phyloP scores from a whole-genome alignment of 2,888 invertebrate species.

The Chalcosyrphus nemorum region DNA sequence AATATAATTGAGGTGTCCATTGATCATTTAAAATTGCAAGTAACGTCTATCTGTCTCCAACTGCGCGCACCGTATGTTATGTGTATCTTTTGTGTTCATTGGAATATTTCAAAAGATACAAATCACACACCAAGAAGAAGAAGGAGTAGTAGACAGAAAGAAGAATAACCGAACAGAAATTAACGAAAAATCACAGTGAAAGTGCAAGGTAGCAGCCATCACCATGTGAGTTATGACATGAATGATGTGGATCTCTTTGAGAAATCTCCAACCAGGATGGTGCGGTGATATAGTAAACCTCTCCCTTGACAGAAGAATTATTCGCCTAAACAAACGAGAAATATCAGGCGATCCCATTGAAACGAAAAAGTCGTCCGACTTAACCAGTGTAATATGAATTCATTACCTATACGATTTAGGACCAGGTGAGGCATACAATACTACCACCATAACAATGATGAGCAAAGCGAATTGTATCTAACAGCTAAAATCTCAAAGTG shows the following conservation, averaged over 20 bases:
- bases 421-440: slow-evolving; percentile 33
- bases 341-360: slow-evolving; percentile 50
- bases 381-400: slow-evolving; percentile 67
- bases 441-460: slow-evolving; percentile 1
- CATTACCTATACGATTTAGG: slow-evolving; percentile 51
- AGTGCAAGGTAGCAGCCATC: slow-evolving; percentile 57
- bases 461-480: slow-evolving; percentile 51
- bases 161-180: slow-evolving; percentile 15
- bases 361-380: slow-evolving; percentile 27
- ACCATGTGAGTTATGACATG: slow-evolving; percentile 50
- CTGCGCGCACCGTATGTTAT: background rate
- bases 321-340: background rate
- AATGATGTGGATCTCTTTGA: slow-evolving; percentile 33
- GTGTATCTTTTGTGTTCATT: slow-evolving; percentile 14
- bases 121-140: slow-evolving; percentile 19
- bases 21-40: slow-evolving; percentile 51
- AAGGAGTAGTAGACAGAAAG: background rate
- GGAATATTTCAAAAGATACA: slow-evolving; percentile 37
- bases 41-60: slow-evolving; percentile 18
- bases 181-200: slow-evolving; percentile 49
- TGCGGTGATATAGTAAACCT: slow-evolving; percentile 24
- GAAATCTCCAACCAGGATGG: slow-evolving; percentile 50
- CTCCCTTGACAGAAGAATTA: slow-evolving; percentile 48
- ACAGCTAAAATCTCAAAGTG: slow-evolving; percentile 29
- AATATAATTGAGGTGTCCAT: slow-evolving; percentile 45